phyloP scores from a whole-genome alignment of 2,113 vertebrate species.

The Neolamprologus tretocephalus region DNA sequence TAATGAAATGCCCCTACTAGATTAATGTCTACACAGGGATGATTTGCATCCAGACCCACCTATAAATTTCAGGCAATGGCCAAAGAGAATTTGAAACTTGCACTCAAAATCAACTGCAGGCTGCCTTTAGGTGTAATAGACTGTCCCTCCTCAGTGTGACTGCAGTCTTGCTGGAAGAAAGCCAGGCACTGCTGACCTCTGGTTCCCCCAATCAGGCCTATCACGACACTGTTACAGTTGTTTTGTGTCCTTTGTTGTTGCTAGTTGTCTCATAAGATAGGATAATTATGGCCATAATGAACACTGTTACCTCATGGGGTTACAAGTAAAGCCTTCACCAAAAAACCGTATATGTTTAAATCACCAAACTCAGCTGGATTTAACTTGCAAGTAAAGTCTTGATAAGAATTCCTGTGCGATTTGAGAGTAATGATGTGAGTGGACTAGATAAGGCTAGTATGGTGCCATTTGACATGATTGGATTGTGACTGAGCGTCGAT shows the following conservation, averaged over 20 bases:
- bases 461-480: not conserved
- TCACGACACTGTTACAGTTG: not conserved
- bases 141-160: not conserved
- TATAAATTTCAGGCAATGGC: slow-evolving; percentile 53
- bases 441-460: not conserved
- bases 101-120: slow-evolving; percentile 28
- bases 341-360: not conserved
- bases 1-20: slow-evolving; percentile 61
- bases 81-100: slow-evolving; percentile 41
- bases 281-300: slow-evolving; percentile 50
- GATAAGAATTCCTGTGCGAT: not conserved
- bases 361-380: not conserved
- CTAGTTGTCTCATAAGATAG: not conserved
- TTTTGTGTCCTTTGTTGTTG: slow-evolving; percentile 31
- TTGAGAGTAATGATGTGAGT: not conserved
- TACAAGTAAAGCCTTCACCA: slow-evolving; percentile 12
- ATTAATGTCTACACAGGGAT: slow-evolving; percentile 59
- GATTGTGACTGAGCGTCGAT: not conserved
- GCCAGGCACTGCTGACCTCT: slow-evolving; percentile 8
- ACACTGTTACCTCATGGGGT: not conserved
- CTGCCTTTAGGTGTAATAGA: not conserved
- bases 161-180: not conserved
- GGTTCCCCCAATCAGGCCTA: not conserved
- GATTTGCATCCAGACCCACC: slow-evolving; percentile 58
- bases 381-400: not conserved